Base-by-base conservation (phyloP, 2,113 vertebrate genomes). In the Upupa epops region DNA sequence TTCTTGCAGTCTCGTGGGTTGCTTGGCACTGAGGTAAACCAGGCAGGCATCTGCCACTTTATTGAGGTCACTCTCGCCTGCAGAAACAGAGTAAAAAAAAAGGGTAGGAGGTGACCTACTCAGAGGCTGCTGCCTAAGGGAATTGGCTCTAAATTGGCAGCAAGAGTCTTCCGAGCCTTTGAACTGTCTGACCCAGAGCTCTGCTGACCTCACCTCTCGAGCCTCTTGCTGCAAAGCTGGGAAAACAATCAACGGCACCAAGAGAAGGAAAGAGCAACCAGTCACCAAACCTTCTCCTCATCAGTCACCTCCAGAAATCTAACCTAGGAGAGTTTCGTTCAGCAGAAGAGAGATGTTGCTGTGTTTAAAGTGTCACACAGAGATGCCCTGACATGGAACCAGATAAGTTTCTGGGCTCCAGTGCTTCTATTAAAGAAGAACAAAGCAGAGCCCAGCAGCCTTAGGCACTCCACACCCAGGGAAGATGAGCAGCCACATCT, bases 1-100 rank as follows among this genome's bases (percentile, higher is more conserved):
- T 77, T 98, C 98, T 86, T 99, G 99, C 80, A 99, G 96, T 94
- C 96, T 98, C 96, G 90, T 34, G 32, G 99, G 99, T 84, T 99
- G 99, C 95, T 97, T 98, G 94, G 97, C 97, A 10, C 99, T 99
- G 95, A 99, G 98, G 98, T 99, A 99, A 42, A 97, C 96, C 88
- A 99, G 93, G 95, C 98, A 99, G 89, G 98, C 97, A 77, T 98
- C 98, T 74, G 96, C 97, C 77, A 99, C 98, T 76, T 92, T 96
- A 95, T 98, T 98, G 90, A 99, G 97, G 96, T 99, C 99, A 71
- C 92, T 96, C 91, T 99, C 98, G 54, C 97, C 99, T 99, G 96
- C 94, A 91, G 91, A 83, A 93, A 94, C 46, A 85, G 91, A 89
- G 92, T 83, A 95, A 92, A 94, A 88, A 88, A 94, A 96, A 97